phyloP scores from a whole-genome alignment of 1,140 invertebrate species.

The Phymorhynchus buccinoides region DNA sequence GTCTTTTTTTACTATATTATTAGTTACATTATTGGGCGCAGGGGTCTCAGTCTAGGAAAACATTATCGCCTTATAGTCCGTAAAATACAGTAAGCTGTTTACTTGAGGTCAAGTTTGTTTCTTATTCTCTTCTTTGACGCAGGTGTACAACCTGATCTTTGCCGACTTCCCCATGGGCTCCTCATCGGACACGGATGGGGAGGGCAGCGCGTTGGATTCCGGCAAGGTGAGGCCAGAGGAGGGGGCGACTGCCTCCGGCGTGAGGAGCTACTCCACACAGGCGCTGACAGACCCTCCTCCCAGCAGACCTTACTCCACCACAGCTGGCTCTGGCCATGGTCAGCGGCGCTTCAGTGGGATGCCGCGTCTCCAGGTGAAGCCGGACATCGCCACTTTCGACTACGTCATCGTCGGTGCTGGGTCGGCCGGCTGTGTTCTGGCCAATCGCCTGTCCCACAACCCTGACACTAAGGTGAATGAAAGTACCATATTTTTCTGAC shows the following conservation, averaged over 20 bases:
- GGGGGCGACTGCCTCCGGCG: background rate
- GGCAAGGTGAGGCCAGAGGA: background rate
- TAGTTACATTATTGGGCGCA: too few relatives aligned
- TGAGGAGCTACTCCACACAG: background rate
- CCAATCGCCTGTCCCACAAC: constrained; percentile 69
- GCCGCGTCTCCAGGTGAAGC: background rate
- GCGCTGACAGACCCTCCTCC: background rate
- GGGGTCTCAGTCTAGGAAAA: too few relatives aligned
- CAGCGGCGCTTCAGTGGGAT: constrained; percentile 46
- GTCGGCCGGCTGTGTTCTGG: constrained; percentile 72
- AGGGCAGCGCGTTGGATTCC: background rate
- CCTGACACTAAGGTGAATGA: constrained; percentile 68
- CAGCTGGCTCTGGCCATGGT: background rate
- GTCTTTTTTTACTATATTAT: too few relatives aligned
- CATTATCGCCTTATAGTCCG: too few relatives aligned
- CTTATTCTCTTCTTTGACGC: background rate
- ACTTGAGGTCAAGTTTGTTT: too few relatives aligned
- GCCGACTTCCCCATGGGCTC: background rate
- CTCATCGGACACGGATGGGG: background rate
- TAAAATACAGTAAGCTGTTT: too few relatives aligned
- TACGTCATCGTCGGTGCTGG: constrained; percentile 74
- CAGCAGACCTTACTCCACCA: background rate
- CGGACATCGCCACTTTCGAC: constrained; percentile 53
- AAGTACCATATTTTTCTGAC: too few relatives aligned
- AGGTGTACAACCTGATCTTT: background rate